A percentile compares a stretch with the other conserved stretches of the same genome.
Conservation (phyloP, 2,113 vertebrate species). For the Toxostoma redivivum region DNA sequence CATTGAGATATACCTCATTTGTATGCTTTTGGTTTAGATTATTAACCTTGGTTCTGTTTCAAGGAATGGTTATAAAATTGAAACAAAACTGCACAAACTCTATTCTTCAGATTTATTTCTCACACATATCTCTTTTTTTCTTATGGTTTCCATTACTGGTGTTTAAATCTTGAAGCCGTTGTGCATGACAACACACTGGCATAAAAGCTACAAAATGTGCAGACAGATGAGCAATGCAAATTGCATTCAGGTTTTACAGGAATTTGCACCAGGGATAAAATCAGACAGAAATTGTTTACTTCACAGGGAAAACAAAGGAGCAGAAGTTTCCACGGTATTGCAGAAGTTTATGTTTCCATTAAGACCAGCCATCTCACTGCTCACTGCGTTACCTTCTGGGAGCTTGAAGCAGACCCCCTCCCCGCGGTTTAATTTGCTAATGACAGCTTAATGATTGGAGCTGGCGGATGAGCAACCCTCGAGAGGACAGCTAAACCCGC, state of each 20-base stretch:
- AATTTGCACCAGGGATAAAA: background rate
- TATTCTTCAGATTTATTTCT: constrained; percentile 19
- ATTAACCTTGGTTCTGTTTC: background rate
- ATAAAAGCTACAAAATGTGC: constrained; percentile 20
- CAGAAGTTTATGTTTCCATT: background rate
- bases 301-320: background rate
- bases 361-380: background rate
- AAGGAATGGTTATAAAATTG: background rate
- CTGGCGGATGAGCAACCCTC: background rate
- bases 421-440: background rate
- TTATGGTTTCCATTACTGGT: constrained; percentile 6
- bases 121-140: background rate
- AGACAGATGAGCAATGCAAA: constrained; percentile 43
- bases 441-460: background rate
- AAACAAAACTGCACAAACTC: background rate
- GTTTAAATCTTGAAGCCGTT: constrained; percentile 27
- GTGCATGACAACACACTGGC: background rate
- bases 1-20: background rate
- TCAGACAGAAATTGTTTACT: background rate
- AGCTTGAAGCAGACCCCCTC: background rate
- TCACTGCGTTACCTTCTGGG: background rate
- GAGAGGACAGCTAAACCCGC: background rate
- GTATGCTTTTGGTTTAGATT: background rate
- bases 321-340: background rate
- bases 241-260: background rate